Evolutionary conservation across 2,797 vertebrate genomes (phyloP).

Genomic region (Oryzias dopingdopingensis): DNA sequence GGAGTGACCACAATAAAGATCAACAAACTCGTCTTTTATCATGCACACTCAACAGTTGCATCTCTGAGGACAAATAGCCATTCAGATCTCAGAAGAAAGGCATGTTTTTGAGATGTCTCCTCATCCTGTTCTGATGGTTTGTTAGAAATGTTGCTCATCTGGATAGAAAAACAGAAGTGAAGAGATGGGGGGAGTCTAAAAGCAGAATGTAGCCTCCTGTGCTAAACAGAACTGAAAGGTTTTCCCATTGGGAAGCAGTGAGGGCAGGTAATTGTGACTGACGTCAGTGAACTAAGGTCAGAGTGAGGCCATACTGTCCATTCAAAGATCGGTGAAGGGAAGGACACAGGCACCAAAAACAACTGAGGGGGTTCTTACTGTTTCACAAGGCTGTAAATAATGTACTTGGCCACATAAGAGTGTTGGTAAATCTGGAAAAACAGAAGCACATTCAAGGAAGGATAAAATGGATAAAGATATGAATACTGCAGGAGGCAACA

Average conservation of each 20-base stretch:
- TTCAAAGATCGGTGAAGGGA: conserved; percentile 1
- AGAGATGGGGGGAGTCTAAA: conserved; percentile 49
- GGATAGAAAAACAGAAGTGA: conserved; percentile 36
- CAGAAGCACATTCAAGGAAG: conserved; percentile 14
- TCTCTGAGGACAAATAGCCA: conserved; percentile 22
- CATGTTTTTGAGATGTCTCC: conserved; percentile 12
- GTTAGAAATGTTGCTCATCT: conserved; percentile 50
- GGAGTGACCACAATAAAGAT: conserved; percentile 15
- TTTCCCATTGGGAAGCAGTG: conserved; percentile 29
- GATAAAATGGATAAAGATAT: not conserved
- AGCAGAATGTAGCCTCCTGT: conserved; percentile 1
- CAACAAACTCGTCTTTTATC: not conserved
- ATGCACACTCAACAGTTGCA: not conserved
- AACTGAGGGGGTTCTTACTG: conserved; percentile 81
- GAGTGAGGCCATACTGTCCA: conserved; percentile 5
- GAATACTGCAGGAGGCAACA: not conserved
- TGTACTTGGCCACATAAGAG: conserved; percentile 90
- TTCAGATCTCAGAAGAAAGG: conserved; percentile 15
- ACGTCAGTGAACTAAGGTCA: conserved; percentile 26
- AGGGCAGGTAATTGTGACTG: conserved; percentile 27
- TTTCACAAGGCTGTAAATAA: conserved; percentile 91
- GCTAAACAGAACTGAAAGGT: conserved; percentile 24
- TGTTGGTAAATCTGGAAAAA: conserved; percentile 86
- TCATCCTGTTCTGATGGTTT: conserved; percentile 49
- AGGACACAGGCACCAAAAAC: conserved; percentile 1